phyloP scores from a whole-genome alignment of 2,113 vertebrate genomes.

The Piaya cayana region DNA sequence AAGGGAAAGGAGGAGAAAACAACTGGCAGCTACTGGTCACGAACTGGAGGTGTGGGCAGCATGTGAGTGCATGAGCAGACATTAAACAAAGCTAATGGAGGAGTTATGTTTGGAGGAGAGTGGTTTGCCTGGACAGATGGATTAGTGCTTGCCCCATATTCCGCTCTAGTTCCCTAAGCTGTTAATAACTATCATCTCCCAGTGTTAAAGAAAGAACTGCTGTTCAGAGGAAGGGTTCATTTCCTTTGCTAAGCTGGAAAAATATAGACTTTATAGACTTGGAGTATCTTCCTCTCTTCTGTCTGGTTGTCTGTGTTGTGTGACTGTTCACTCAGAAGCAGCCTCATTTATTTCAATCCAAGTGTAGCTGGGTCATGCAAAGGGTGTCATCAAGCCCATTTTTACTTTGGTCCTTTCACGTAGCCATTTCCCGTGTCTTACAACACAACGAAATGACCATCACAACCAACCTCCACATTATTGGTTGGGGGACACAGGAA shows the following conservation, averaged over 20 bases:
- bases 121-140: not conserved
- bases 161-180: not conserved
- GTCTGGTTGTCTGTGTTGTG: not conserved
- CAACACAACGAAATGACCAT: rapidly evolving
- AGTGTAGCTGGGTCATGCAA: rapidly evolving
- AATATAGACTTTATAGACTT: not conserved
- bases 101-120: not conserved
- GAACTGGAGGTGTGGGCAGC: not conserved
- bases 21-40: not conserved
- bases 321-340: not conserved
- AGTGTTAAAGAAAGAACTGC: not conserved
- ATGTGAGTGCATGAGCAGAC: rapidly evolving
- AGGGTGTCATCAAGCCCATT: not conserved
- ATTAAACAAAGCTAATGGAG: rapidly evolving
- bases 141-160: not conserved
- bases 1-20: not conserved
- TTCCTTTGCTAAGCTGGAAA: not conserved
- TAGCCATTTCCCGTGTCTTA: rapidly evolving
- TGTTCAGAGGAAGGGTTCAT: not conserved
- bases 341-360: not conserved
- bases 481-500: not conserved
- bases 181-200: not conserved
- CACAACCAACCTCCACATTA: not conserved
- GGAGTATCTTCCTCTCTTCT: not conserved
- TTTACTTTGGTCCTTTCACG: not conserved